Percentiles rank a stretch among this genome's conserved stretches.
These are phyloP conservation scores for Plagiodera versicolora DNA, from an alignment of 2,888 invertebrate genomes.

Conservation along the genomic window DNA sequence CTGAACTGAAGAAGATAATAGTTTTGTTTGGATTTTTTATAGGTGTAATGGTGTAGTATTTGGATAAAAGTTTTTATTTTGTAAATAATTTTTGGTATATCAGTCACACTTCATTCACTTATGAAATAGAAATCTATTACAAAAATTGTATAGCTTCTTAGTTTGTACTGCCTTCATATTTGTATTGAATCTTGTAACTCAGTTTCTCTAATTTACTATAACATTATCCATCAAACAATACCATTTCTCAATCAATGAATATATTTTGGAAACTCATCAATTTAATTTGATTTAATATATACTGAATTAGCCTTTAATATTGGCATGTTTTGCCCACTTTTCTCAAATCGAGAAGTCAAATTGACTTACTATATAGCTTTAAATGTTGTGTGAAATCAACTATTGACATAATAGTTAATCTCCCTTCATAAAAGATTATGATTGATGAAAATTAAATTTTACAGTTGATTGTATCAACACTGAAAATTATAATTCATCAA, in stretches of 20 bases:
- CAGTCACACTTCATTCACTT: background rate
- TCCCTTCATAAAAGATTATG: no score
- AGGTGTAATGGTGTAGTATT: background rate
- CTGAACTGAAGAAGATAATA: background rate
- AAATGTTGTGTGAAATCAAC: background rate
- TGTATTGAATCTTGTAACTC: background rate
- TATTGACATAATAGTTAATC: no score
- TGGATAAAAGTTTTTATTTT: slow-evolving; percentile 1
- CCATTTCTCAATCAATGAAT: background rate
- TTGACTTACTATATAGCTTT: no score
- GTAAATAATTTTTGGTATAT: background rate
- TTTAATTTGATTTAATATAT: no score
- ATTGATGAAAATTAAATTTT: no score
- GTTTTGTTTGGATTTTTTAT: background rate
- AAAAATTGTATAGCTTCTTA: background rate
- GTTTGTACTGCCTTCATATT: background rate
- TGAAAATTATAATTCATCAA: background rate
- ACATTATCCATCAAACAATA: background rate
- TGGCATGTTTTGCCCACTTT: no score
- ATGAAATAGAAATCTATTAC: background rate
- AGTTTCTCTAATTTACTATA: background rate
- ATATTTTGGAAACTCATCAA: no score
- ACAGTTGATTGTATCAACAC: no score
- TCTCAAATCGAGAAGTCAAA: no score
- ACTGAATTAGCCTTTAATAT: no score